Evolutionary conservation across 2,888 invertebrate genomes (phyloP).

Genomic region (Agrilus cyanescens): DNA sequence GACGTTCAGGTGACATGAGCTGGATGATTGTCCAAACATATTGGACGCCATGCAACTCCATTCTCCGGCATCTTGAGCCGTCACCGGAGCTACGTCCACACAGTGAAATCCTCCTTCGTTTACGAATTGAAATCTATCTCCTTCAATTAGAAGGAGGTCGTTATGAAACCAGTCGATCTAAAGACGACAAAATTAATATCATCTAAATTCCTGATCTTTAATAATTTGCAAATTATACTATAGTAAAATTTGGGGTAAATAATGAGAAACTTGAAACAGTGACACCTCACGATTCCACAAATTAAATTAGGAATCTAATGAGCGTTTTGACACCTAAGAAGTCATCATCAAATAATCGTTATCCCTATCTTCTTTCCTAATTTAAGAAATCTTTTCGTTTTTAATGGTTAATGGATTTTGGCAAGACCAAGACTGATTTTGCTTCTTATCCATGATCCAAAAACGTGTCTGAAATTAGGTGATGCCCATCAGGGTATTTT

Average conservation of each 20-base stretch:
- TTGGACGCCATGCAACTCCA: slow-evolving; percentile 81
- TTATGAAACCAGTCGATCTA: slow-evolving; percentile 84
- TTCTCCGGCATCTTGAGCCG: slow-evolving; percentile 69
- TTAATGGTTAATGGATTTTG: too few relatives aligned
- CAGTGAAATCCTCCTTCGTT: slow-evolving; percentile 81
- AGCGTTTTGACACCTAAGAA: too few relatives aligned
- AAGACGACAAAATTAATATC: slow-evolving; percentile 9
- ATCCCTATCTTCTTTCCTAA: too few relatives aligned
- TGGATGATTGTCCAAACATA: slow-evolving; percentile 59
- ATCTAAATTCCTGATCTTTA: background rate
- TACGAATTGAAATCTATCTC: slow-evolving; percentile 62
- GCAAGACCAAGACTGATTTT: too few relatives aligned
- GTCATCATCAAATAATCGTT: too few relatives aligned
- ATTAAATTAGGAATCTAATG: background rate
- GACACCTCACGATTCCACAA: background rate
- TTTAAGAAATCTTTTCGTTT: too few relatives aligned
- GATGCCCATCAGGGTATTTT: too few relatives aligned
- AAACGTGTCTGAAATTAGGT: too few relatives aligned
- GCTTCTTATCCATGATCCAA: too few relatives aligned
- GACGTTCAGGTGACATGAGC: slow-evolving; percentile 66
- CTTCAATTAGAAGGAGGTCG: slow-evolving; percentile 61
- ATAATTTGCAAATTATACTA: background rate
- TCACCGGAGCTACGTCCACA: slow-evolving; percentile 71
- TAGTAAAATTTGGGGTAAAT: too few relatives aligned
- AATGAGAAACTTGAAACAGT: background rate